These are phyloP conservation scores for Chinchilla lanigera DNA, from an alignment of 2,113 vertebrate genomes.

Conservation along the genomic window DNA sequence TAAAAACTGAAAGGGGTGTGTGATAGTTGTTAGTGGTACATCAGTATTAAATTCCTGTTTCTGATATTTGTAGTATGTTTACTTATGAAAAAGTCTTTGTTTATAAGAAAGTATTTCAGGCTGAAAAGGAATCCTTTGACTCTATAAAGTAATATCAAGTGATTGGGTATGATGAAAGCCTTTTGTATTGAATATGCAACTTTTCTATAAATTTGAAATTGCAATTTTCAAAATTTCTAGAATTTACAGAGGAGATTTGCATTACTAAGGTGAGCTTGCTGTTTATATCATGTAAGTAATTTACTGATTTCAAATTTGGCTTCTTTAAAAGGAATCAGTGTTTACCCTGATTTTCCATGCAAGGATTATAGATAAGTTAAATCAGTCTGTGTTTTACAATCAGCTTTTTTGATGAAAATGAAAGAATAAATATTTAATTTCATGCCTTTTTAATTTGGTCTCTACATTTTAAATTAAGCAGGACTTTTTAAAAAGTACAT, in stretches of 20 bases:
- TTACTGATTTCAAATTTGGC: neutral
- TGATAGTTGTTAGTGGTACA: neutral
- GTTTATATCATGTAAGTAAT: neutral
- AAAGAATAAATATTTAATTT: neutral
- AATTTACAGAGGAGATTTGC: neutral
- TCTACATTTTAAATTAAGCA: neutral
- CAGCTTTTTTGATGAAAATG: neutral
- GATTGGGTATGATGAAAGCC: neutral
- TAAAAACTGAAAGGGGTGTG: neutral
- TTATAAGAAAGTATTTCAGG: neutral
- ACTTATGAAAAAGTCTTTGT: neutral
- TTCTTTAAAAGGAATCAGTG: neutral
- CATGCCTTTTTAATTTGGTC: neutral
- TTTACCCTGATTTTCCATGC: neutral
- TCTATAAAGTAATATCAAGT: neutral
- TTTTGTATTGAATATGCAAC: neutral
- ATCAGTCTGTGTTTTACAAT: neutral
- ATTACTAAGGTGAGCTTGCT: neutral
- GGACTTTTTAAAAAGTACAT: neutral
- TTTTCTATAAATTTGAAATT: neutral
- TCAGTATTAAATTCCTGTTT: neutral
- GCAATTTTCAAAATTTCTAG: neutral
- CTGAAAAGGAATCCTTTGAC: neutral
- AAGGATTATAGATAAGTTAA: neutral
- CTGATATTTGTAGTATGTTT: neutral